These are phyloP conservation scores for Apostichopus japonicus DNA, from an alignment of 35 echinoderm and acorn worm genomes.

Conservation along the genomic window DNA sequence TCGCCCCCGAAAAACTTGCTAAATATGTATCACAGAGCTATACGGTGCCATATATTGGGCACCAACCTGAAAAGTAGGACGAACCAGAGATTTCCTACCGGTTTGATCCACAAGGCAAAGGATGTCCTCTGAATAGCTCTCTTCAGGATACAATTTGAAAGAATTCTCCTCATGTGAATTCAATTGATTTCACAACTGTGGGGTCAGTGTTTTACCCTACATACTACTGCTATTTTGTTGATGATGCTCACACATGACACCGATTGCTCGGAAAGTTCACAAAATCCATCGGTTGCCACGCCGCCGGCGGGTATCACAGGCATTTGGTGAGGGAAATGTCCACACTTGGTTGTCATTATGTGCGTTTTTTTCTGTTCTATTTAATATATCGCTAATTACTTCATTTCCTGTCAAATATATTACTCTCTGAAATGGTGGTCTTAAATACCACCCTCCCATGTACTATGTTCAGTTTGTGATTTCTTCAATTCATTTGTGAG, in stretches of 20 bases:
- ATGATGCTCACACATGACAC: background rate
- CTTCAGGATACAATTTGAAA: background rate
- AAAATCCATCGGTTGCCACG: background rate
- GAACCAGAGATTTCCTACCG: background rate
- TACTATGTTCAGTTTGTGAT: too few species aligned
- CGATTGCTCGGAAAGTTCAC: background rate
- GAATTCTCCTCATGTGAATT: background rate
- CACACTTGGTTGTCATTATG: too few species aligned
- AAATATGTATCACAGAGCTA: too few species aligned
- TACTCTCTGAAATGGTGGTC: too few species aligned
- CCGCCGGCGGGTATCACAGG: too few species aligned
- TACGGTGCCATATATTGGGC: background rate
- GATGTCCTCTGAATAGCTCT: background rate
- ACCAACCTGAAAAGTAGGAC: background rate
- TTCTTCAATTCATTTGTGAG: too few species aligned
- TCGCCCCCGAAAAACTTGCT: too few species aligned
- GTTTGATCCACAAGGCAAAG: background rate
- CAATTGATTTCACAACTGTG: constrained; percentile 4
- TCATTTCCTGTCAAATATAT: too few species aligned
- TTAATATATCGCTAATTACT: too few species aligned
- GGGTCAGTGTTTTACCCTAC: constrained; percentile 7
- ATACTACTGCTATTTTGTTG: background rate
- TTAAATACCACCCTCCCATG: too few species aligned
- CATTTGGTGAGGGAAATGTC: too few species aligned
- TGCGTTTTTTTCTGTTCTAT: too few species aligned